Conservation (phyloP, 2,888 invertebrate species). For the Diarsia rubi region DNA sequence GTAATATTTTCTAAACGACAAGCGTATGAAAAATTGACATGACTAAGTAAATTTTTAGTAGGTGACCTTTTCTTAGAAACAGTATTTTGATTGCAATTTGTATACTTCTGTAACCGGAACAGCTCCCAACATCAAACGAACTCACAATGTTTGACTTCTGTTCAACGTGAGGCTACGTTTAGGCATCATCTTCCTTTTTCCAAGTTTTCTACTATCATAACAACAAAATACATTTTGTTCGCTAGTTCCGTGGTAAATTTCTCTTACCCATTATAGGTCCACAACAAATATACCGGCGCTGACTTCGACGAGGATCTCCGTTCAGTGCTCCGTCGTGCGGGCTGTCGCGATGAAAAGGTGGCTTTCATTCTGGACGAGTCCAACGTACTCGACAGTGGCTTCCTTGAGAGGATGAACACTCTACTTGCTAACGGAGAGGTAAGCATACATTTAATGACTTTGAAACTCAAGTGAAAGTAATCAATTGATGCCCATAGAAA, state of each 20-base stretch:
- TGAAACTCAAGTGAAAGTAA: too few relatives aligned
- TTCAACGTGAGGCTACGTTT: too few relatives aligned
- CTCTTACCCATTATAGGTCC: slow-evolving; percentile 91
- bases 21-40: too few relatives aligned
- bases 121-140: too few relatives aligned
- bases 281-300: slow-evolving; percentile 99
- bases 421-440: slow-evolving; percentile 99
- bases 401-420: slow-evolving; percentile 99
- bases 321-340: slow-evolving; percentile 95
- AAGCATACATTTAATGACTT: not conserved
- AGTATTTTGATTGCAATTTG: too few relatives aligned
- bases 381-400: slow-evolving; percentile 99
- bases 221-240: not conserved
- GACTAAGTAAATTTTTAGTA: too few relatives aligned
- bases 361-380: slow-evolving; percentile 99
- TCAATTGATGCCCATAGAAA: not conserved
- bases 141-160: too few relatives aligned
- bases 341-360: slow-evolving; percentile 99
- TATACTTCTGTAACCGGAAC: too few relatives aligned
- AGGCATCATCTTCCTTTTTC: not conserved
- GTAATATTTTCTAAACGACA: too few relatives aligned
- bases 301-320: slow-evolving; percentile 99
- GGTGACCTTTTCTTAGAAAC: too few relatives aligned
- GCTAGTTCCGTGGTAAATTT: not conserved
- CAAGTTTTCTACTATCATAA: not conserved